phyloP scores from a whole-genome alignment of 2,888 invertebrate genomes.

The Epirrita christyi region DNA sequence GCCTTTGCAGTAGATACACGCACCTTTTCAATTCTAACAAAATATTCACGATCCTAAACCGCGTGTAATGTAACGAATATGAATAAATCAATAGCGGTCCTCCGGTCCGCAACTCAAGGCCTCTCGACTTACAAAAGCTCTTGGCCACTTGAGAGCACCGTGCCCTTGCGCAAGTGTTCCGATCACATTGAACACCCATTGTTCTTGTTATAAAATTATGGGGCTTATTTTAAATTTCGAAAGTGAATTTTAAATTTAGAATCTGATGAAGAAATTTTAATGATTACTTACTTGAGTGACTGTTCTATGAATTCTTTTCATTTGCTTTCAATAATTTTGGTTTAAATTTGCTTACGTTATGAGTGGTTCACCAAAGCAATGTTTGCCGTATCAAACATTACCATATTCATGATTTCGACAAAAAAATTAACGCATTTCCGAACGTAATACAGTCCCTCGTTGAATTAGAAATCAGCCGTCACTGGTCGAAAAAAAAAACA shows the following conservation, averaged over 20 bases:
- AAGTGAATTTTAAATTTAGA: neutral
- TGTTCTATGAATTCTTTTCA: neutral
- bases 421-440: conserved; percentile 40
- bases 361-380: no score
- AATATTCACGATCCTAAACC: conserved; percentile 12
- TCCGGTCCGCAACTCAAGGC: conserved; percentile 20
- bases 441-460: conserved; percentile 54
- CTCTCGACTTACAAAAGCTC: conserved; percentile 38
- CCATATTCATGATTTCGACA: conserved; percentile 40
- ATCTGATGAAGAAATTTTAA: no score
- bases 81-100: conserved; percentile 33
- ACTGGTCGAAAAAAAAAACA: conserved; percentile 76
- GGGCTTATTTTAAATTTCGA: conserved; percentile 10
- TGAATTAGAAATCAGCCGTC: conserved; percentile 79
- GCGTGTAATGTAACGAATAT: conserved; percentile 27
- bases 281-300: neutral
- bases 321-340: neutral
- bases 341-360: no score
- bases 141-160: conserved; percentile 27
- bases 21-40: neutral
- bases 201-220: conserved; percentile 38
- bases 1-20: no score
- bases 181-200: conserved; percentile 36
- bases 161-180: conserved; percentile 39
- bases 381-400: conserved; percentile 30